phyloP scores from a whole-genome alignment of 1,140 invertebrate species.

The Ooceraea biroi region DNA sequence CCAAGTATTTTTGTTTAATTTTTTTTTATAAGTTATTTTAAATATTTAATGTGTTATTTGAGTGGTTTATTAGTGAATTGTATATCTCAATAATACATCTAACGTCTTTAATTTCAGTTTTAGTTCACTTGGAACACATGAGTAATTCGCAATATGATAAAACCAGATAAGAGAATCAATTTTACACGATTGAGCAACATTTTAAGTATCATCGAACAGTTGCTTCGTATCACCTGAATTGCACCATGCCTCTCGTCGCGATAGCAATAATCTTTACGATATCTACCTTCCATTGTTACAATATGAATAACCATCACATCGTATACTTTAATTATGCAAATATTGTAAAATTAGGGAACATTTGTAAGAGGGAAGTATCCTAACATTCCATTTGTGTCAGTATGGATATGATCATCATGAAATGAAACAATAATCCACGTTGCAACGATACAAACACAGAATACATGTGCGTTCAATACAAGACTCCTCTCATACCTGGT shows the following conservation, averaged over 20 bases:
- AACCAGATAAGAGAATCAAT: neutral
- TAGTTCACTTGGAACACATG: neutral
- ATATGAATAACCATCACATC: neutral
- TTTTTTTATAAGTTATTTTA: neutral
- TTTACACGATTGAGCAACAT: neutral
- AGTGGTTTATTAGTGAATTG: neutral
- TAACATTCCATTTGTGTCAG: neutral
- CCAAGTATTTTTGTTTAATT: constrained; percentile 16
- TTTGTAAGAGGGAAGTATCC: neutral
- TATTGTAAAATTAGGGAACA: neutral
- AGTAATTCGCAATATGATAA: neutral
- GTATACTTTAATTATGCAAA: neutral
- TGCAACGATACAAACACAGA: neutral
- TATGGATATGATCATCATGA: neutral
- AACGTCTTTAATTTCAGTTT: neutral
- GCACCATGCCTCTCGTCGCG: neutral
- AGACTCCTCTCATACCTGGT: constrained; percentile 74
- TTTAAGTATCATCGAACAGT: neutral
- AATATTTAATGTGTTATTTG: neutral
- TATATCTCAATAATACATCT: neutral
- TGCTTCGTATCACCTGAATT: neutral
- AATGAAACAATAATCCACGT: constrained; percentile 24
- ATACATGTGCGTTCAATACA: neutral
- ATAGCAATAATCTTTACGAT: neutral
- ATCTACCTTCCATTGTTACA: constrained; percentile 8